Evolutionary conservation across 1,140 invertebrate genomes (phyloP), one percentile per base, ranked within the genome.

Genomic region (Drosophila sp.): DNA sequence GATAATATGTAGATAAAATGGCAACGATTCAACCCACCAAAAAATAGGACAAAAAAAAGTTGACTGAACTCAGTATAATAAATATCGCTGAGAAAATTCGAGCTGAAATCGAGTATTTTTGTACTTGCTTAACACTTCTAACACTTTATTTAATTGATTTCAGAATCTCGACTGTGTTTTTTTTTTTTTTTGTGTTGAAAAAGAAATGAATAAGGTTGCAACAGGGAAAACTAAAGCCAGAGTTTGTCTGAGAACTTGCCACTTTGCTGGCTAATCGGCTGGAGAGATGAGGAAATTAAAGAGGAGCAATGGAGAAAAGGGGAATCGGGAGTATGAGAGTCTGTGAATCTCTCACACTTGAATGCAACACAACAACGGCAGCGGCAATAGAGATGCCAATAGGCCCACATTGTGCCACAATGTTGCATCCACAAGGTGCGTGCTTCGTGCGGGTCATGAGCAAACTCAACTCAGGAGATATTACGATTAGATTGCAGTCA

Each of bases 181-280:
- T 21, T 2, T 21, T 21, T 21, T 21, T 21, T 21, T 21, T 4
- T 21, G 21, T 21, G 29, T 13, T 16, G 21, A 8, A 36, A 9
- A 36, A 53, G 9, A 2, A 4, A 21, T n/a, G 18, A 9, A 16
- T 25, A 25, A n/a, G 5, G 34, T 21, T 21, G 21, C 21, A 1
- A 48, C 7, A 41, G 14, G 7, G 13, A 25, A 54, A 21, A 9
- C 36, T 38, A 11, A 9, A 29, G 18, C 32, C 21, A 21, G 21
- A 21, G 3, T n/a, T 43, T 21, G 36, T 38, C 58, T 57, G 16
- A 56, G 59, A 76, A 62, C 65, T 56, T 8, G 14, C 45, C 59
- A 63, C 61, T 69, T 67, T 62, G 62, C 62, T 46, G 69, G 58
- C 81, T 80, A 84, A 84, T 86, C 74, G 75, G 27, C 27, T 6